These are phyloP conservation scores for Coranthus polyacanthus DNA, from an alignment of 2,797 vertebrate species.

Conservation along the genomic window DNA sequence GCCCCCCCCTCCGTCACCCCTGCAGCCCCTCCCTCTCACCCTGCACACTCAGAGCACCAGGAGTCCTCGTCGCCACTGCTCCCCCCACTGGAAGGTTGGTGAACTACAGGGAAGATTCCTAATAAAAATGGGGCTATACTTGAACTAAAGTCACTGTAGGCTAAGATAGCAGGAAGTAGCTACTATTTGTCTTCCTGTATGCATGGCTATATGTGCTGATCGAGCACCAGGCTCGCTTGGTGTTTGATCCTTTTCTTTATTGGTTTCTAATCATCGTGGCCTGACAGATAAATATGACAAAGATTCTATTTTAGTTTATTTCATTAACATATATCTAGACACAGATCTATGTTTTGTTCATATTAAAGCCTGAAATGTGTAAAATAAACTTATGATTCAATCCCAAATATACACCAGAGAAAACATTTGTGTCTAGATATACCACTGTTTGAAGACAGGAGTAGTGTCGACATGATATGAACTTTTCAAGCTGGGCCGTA, in stretches of 20 bases:
- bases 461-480: conserved; percentile 23
- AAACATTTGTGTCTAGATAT: conserved; percentile 47
- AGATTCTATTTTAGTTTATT: conserved; percentile 8
- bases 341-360: neutral
- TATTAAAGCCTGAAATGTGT: neutral
- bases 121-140: conserved; percentile 61
- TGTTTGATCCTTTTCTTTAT: conserved; percentile 58
- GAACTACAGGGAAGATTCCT: conserved; percentile 76
- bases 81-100: conserved; percentile 86
- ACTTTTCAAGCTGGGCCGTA: no score
- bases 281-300: conserved; percentile 42
- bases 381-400: neutral
- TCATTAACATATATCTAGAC: conserved; percentile 19
- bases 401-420: neutral
- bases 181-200: conserved; percentile 69
- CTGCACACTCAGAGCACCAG: conserved; percentile 83
- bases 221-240: conserved; percentile 62
- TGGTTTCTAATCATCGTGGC: conserved; percentile 60
- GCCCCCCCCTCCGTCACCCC: conserved; percentile 70
- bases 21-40: conserved; percentile 77
- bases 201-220: conserved; percentile 80
- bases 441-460: conserved; percentile 1
- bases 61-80: conserved; percentile 81
- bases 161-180: conserved; percentile 57
- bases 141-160: conserved; percentile 50